These are phyloP conservation scores for Myxocyprinus asiaticus DNA, from an alignment of 2,113 vertebrate genomes.

Conservation along the genomic window DNA sequence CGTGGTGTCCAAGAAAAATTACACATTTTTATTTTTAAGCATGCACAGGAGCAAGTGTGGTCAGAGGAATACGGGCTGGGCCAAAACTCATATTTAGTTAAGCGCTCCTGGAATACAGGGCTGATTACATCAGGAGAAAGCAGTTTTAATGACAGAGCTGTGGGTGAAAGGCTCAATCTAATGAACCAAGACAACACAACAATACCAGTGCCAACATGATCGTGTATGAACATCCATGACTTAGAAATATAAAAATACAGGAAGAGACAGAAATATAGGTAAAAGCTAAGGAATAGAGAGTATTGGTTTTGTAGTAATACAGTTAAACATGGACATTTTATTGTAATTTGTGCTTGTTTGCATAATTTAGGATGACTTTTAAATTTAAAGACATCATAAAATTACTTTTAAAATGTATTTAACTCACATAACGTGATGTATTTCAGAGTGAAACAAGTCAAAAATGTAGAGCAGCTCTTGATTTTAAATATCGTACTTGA, in stretches of 20 bases:
- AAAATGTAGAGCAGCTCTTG: too few species aligned
- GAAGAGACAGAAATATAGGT: neutral
- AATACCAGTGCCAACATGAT: constrained; percentile 65
- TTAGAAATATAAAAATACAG: constrained; percentile 18
- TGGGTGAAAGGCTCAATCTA: constrained; percentile 29
- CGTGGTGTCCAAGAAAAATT: constrained; percentile 70
- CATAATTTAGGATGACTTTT: too few species aligned
- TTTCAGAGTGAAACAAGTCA: too few species aligned
- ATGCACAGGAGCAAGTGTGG: constrained; percentile 71
- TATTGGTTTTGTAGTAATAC: too few species aligned
- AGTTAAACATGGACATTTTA: too few species aligned
- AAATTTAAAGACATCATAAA: too few species aligned
- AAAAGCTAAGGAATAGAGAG: neutral
- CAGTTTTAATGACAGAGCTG: constrained; percentile 70
- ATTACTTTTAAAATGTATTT: too few species aligned
- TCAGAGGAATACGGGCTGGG: constrained; percentile 59
- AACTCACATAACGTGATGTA: too few species aligned
- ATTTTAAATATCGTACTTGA: too few species aligned
- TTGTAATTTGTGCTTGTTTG: too few species aligned
- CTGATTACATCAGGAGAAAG: constrained; percentile 54
- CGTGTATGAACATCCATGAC: constrained; percentile 64
- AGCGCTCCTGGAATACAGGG: constrained; percentile 67
- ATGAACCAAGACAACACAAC: constrained; percentile 58
- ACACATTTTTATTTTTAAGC: constrained; percentile 76
- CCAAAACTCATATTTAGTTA: constrained; percentile 78